Evolutionary conservation across 2,888 invertebrate genomes (phyloP), one percentile per base, ranked within the genome.

Genomic region (Rotaria socialis): DNA sequence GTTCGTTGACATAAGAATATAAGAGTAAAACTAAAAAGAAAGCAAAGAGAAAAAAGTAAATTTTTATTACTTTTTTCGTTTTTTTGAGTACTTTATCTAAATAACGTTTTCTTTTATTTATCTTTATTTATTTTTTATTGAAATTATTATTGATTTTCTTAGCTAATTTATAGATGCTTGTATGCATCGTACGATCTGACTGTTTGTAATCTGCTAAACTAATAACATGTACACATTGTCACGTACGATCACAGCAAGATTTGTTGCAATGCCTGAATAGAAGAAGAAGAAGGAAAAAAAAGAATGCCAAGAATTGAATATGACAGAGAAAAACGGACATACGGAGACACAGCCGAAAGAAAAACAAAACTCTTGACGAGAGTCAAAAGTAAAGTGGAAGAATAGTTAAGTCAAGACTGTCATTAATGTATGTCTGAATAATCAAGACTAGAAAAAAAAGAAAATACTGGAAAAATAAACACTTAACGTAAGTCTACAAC

Each of bases 291-390:
- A 0, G 35, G 19, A 35, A 35, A 35, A 35, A 56, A 56, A 56
- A 56, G 56, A 56, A 56, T 56, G 56, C 22, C 24, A 56, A 56
- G 24, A 56, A 67, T 16, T 35, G 35, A 67, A 19, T 67, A 7
- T 67, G 35, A 67, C 35, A 56, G 67, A 19, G 27, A 41, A 14
- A 67, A 67, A 67, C 27, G 67, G 67, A 41, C 67, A 60, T 2
- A n/a, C 8, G 35, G 35, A 35, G 67, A 67, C 67, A 67, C 35
- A 67, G 35, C 35, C 67, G 35, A 35, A 67, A 67, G 67, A 41
- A 67, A 67, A 67, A 67, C 67, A 67, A 67, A 67, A 35, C 67
- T 35, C 67, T 67, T 67, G 67, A 67, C 27, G 67, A 67, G 67
- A 67, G 19, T 41, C 67, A 67, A 35, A 67, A 67, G 14, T 27